These are phyloP conservation scores for Ormyrus nitidulus DNA, from an alignment of 2,888 invertebrate genomes.

Conservation along the genomic window DNA sequence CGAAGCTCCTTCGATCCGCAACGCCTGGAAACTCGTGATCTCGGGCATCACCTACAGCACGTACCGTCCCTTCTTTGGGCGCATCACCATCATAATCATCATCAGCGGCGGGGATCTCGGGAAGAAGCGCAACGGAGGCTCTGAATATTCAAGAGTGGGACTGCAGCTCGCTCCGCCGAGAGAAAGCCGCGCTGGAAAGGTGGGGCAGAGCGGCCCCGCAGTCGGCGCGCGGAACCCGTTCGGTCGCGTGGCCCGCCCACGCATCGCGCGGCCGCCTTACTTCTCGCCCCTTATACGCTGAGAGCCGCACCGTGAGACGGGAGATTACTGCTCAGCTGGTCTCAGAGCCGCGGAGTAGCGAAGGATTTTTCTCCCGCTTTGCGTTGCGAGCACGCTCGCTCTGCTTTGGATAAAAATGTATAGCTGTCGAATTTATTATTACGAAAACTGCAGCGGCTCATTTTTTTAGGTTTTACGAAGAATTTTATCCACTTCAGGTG, in stretches of 20 bases:
- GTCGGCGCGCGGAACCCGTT: constrained; percentile 67
- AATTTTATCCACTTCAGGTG: no score
- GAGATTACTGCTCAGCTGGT: no score
- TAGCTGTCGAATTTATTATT: no score
- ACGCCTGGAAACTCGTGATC: not conserved
- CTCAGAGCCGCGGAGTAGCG: no score
- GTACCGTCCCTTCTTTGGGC: constrained; percentile 43
- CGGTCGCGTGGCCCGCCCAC: constrained; percentile 75
- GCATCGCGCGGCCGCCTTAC: constrained; percentile 62
- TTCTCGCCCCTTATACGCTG: constrained; percentile 24
- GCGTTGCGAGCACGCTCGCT: no score
- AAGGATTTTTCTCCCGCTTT: no score
- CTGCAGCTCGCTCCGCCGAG: not conserved
- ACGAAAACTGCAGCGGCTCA: no score
- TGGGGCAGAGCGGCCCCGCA: constrained; percentile 49
- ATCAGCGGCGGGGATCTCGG: not conserved
- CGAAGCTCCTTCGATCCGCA: not conserved
- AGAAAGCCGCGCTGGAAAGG: constrained; percentile 33
- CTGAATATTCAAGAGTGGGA: constrained; percentile 40
- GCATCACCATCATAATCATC: constrained; percentile 37
- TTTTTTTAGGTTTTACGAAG: no score
- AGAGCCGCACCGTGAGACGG: not conserved
- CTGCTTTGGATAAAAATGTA: no score
- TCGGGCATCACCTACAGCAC: not conserved
- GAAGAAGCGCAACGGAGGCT: constrained; percentile 7